Evolutionary conservation across 2,797 vertebrate genomes (phyloP), one percentile per base, ranked within the genome.

Genomic region (Australoheros facetus): DNA sequence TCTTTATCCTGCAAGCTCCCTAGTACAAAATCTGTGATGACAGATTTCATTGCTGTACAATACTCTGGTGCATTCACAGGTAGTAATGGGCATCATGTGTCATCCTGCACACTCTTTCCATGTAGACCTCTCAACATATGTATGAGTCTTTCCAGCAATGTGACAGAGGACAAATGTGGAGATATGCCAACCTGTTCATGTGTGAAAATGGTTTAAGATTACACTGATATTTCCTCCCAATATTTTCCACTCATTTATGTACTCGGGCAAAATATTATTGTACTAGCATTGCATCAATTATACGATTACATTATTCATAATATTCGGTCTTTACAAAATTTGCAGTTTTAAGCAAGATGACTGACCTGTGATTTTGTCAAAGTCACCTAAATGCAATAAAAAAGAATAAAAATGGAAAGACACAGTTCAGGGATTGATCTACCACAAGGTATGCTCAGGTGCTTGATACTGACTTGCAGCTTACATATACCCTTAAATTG

Each of bases 1-100:
- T 69, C 62, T 69, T 69, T 30, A 69, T 66, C 62, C 62, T 69
- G 26, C 5, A 69, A 51, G 62, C 42, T 69, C 62, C 42, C 62
- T n/a, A 16, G 48, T 51, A 48, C 16, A 51, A 69, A 69, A 51
- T 10, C 42, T 69, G 42, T 69, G 55, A 56, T 28, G 62, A 51
- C 26, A n/a, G 62, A 66, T 28, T 48, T 48, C 10, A 48, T 10
- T 66, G 42, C 26, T 48, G 23, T 48, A 28, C 62, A 45, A 45
- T 64, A 45, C 2, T 8, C 39, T 45, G 39, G 39, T 2, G 5
- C 37, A 64, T 45, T 64, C 60, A 64, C 21, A 45, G 39, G 39
- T 45, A 64, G 21, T n/a, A 48, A 16, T 48, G 45, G 45, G 45
- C 14, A 7, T 7, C 45, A 45, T 28, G 26, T 66, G 23, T 66